A percentile compares a stretch with the other conserved stretches of the same genome.
phyloP scores from a whole-genome alignment of 2,113 vertebrate genomes.

The Cochlearius cochlearius region DNA sequence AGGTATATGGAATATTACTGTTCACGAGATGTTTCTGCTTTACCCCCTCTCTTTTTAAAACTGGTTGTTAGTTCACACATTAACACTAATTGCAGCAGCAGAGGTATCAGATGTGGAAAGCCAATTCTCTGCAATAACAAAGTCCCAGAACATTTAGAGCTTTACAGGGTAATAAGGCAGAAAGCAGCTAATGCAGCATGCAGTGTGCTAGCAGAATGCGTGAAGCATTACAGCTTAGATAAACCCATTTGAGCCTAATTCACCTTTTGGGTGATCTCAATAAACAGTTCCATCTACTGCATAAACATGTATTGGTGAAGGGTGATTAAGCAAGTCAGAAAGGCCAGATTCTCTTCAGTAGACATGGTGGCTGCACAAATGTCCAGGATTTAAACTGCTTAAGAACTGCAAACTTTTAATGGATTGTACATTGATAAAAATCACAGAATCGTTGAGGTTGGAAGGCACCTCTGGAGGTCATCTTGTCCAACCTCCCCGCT shows the following conservation, averaged over 20 bases:
- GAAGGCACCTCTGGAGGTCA: not conserved
- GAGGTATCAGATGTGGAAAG: slow-evolving; percentile 18
- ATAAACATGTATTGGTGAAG: not conserved
- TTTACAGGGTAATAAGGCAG: slow-evolving; percentile 36
- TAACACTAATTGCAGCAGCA: slow-evolving; percentile 33
- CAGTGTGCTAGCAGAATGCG: not conserved
- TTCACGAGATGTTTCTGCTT: not conserved
- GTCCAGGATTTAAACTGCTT: not conserved
- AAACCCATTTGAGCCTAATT: slow-evolving; percentile 14
- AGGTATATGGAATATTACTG: not conserved
- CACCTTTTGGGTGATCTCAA: not conserved
- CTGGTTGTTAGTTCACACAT: slow-evolving; percentile 1
- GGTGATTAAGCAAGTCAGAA: not conserved
- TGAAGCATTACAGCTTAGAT: not conserved
- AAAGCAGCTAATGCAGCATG: slow-evolving; percentile 35
- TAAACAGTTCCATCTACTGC: not conserved
- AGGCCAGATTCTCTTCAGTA: not conserved
- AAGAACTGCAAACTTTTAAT: not conserved
- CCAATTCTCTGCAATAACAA: not conserved
- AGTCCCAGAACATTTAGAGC: slow-evolving; percentile 9
- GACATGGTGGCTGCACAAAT: not conserved
- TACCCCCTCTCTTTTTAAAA: not conserved
- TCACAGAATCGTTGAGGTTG: not conserved
- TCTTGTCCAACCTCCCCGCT: not conserved
- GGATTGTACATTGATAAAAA: not conserved